A percentile compares a stretch with the other conserved stretches of the same genome.
Evolutionary conservation across 2,888 invertebrate genomes (phyloP).

Genomic region (Liposcelis brunnea): DNA sequence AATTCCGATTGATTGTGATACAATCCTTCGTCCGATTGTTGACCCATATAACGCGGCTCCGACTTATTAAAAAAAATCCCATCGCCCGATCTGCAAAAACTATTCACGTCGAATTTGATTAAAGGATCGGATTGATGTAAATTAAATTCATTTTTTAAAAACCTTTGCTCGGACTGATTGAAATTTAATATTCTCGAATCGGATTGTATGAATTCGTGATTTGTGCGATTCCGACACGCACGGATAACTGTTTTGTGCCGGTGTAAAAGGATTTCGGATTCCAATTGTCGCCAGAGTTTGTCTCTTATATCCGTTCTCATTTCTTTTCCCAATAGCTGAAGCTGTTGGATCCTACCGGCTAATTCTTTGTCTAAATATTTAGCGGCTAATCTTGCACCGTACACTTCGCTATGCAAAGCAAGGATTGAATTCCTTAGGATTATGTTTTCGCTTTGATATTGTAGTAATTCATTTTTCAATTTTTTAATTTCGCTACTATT

Average conservation of each 20-base stretch:
- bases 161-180: too few relatives aligned
- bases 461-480: slow-evolving; percentile 36
- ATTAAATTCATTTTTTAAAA: background rate
- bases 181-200: background rate
- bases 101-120: too few relatives aligned
- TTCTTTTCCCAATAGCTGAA: slow-evolving; percentile 58
- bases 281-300: slow-evolving; percentile 63
- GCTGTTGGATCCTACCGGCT: slow-evolving; percentile 60
- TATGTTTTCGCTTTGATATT: slow-evolving; percentile 48
- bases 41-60: too few relatives aligned
- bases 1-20: too few relatives aligned
- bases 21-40: too few relatives aligned
- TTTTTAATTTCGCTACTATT: slow-evolving; percentile 24
- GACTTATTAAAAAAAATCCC: too few relatives aligned
- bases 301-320: slow-evolving; percentile 65
- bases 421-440: slow-evolving; percentile 51
- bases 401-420: slow-evolving; percentile 62
- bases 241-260: slow-evolving; percentile 59
- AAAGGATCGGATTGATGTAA: background rate
- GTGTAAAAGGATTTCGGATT: slow-evolving; percentile 72
- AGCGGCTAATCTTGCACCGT: slow-evolving; percentile 67
- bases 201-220: background rate
- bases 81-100: too few relatives aligned
- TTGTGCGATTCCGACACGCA: slow-evolving; percentile 2
- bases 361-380: slow-evolving; percentile 60